Evolutionary conservation across 2,888 invertebrate genomes (phyloP), one percentile per base, ranked within the genome.

Genomic region (Rotaria magnacalcarata): DNA sequence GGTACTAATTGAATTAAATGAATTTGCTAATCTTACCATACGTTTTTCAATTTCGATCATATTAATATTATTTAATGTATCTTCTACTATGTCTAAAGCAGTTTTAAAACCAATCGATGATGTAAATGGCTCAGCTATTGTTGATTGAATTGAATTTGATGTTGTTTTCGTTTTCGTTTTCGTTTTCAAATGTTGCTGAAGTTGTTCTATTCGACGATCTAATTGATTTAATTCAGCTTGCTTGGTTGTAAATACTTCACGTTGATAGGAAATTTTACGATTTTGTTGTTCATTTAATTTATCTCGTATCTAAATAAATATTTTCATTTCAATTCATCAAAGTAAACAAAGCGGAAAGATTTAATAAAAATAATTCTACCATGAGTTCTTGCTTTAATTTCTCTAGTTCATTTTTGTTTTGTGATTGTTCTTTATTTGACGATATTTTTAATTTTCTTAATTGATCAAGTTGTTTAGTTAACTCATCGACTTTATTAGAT

Each of bases 401-500:
- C 90, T 97, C 97, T 88, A 97, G 93, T 91, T 97, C 96, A 52
- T 74, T 75, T 54, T 50, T 27, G 52, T 85, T 75, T 24, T 93
- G 87, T 16, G 89, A 88, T 47, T 89, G 87, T 93, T 93, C 88
- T 85, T 88, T 88, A 88, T 88, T 88, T 84, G 88, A 88, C 56
- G 88, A 85, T 21, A 88, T 87, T 85, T 89, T 88, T 80, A 93
- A 93, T 87, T 95, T 93, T 87, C 92, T 90, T 89, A 98, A 92
- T 90, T 97, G 96, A 91, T 98, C 97, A 88, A 98, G 93, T 92
- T 98, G 97, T 89, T 95, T 92, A 88, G 96, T 96, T 90, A 98
- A 93, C 92, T 96, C 96, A 90, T 98, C 97, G 90, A 97, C 97
- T 92, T 96, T 96, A 90, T 95, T 95, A 90, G 97, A 96, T n/a